Conservation (phyloP, 1,140 invertebrate genomes). For the Wiebesia pumilae region DNA sequence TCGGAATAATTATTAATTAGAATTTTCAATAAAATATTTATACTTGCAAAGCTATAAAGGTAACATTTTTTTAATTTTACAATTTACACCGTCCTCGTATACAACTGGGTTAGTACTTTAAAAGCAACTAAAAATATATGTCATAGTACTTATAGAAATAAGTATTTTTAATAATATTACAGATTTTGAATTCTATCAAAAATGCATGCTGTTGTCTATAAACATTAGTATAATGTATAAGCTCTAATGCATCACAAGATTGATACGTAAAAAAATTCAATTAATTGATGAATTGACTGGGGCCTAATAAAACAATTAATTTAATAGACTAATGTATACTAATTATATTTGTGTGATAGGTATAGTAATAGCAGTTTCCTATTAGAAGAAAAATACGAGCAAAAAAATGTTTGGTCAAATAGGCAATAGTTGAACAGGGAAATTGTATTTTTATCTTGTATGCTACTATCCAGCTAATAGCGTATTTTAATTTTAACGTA, state of each 20-base stretch:
- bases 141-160: background rate
- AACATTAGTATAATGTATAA: background rate
- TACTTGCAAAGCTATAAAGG: background rate
- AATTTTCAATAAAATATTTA: background rate
- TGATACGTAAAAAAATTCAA: background rate
- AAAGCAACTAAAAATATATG: background rate
- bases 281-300: background rate
- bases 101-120: background rate
- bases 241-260: background rate
- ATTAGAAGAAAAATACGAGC: background rate
- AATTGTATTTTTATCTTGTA: background rate
- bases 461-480: background rate
- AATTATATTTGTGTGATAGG: background rate
- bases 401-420: background rate
- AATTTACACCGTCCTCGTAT: background rate
- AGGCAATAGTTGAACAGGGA: background rate
- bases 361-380: background rate
- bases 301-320: conserved; percentile 11
- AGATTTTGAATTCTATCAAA: background rate
- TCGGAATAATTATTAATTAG: background rate
- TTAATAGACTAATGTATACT: background rate
- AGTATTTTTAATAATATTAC: background rate
- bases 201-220: background rate
- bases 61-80: background rate
- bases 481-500: background rate